Conservation (phyloP, 1,140 invertebrate genomes). For the Papilio aristodemus region DNA sequence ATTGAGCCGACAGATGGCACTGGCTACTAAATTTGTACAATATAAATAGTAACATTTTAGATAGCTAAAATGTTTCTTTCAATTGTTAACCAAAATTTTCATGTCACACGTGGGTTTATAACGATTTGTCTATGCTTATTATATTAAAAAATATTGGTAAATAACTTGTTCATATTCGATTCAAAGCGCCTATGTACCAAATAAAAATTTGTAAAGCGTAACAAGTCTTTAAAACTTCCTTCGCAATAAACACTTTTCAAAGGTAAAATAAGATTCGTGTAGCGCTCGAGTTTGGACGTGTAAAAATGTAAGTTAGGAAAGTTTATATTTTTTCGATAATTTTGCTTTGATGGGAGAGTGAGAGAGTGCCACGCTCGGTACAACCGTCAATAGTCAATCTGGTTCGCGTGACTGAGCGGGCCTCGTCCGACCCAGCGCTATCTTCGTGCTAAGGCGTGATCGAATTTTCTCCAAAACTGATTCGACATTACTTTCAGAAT, state of each 20-base stretch:
- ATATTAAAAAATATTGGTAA: not conserved
- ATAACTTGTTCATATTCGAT: not conserved
- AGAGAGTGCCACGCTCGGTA: slow-evolving; percentile 38
- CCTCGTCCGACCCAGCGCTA: slow-evolving; percentile 43
- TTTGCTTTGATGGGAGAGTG: slow-evolving; percentile 13
- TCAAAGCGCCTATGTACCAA: slow-evolving; percentile 1
- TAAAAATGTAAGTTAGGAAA: slow-evolving; percentile 30
- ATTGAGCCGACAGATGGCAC: not conserved
- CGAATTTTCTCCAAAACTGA: slow-evolving; percentile 55
- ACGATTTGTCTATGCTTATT: too few relatives aligned
- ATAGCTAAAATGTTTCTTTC: not conserved
- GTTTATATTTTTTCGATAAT: slow-evolving; percentile 40
- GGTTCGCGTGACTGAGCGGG: slow-evolving; percentile 53
- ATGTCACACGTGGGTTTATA: not conserved
- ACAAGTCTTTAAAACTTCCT: slow-evolving; percentile 16
- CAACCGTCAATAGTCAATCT: slow-evolving; percentile 66
- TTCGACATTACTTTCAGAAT: slow-evolving; percentile 47
- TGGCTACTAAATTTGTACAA: not conserved
- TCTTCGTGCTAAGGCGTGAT: slow-evolving; percentile 49
- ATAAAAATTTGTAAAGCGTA: slow-evolving; percentile 5
- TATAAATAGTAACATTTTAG: not conserved
- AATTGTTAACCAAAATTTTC: not conserved
- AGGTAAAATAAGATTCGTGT: slow-evolving; percentile 25
- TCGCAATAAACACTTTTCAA: slow-evolving; percentile 12
- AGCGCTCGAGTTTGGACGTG: slow-evolving; percentile 18